Conservation (phyloP, 2,888 invertebrate species). For the Papilio demoleus region DNA sequence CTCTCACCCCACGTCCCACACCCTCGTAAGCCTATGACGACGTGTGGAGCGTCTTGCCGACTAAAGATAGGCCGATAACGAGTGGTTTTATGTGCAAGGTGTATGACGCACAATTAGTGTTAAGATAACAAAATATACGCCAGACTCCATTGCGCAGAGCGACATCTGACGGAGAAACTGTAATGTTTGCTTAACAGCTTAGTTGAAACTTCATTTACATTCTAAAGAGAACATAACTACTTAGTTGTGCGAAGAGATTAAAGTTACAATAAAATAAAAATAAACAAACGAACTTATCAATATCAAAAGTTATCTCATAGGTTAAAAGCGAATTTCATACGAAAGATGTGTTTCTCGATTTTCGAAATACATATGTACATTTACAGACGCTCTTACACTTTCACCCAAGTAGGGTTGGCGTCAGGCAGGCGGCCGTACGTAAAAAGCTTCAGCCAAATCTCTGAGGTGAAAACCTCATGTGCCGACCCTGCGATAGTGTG, state of each 20-base stretch:
- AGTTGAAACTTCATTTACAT: constrained; percentile 13
- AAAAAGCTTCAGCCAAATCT: too few relatives aligned
- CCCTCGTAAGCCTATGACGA: constrained; percentile 65
- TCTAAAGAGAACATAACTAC: background rate
- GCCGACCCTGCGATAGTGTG: too few relatives aligned
- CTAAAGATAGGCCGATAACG: constrained; percentile 68
- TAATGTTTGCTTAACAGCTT: constrained; percentile 12
- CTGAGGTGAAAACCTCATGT: too few relatives aligned
- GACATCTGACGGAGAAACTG: constrained; percentile 12
- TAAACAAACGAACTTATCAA: too few relatives aligned
- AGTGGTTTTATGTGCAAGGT: constrained; percentile 56
- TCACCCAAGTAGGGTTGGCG: too few relatives aligned
- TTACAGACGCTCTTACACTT: too few relatives aligned
- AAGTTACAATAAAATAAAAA: too few relatives aligned
- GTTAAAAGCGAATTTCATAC: too few relatives aligned
- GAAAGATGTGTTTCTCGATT: too few relatives aligned
- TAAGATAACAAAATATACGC: constrained; percentile 38
- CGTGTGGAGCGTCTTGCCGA: constrained; percentile 63
- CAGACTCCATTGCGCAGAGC: constrained; percentile 1
- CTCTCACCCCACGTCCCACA: constrained; percentile 45
- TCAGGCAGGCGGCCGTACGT: too few relatives aligned
- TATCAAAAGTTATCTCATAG: too few relatives aligned
- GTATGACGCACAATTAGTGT: constrained; percentile 41
- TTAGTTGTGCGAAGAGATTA: background rate
- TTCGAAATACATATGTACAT: too few relatives aligned